Evolutionary conservation across 2,888 invertebrate species (phyloP).

Genomic region (Leptura quadrifasciata): DNA sequence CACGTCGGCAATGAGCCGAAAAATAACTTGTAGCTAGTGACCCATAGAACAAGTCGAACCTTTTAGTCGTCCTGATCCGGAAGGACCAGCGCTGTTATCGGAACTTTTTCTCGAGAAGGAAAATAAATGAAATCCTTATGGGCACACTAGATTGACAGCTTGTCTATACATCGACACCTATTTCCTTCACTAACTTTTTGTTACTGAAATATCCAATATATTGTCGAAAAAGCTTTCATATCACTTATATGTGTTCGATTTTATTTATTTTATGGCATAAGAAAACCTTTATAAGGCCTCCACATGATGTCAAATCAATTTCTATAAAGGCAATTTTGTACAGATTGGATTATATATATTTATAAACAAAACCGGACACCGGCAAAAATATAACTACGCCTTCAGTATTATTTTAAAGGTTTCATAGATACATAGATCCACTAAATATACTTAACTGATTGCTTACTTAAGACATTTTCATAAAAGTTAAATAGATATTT

Average conservation of each 20-base stretch:
- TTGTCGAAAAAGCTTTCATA: slow-evolving; percentile 49
- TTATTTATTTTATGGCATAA: slow-evolving; percentile 49
- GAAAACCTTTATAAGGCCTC: slow-evolving; percentile 43
- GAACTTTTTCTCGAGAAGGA: slow-evolving; percentile 61
- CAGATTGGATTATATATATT: slow-evolving; percentile 21
- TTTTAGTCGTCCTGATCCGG: slow-evolving; percentile 57
- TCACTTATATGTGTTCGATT: slow-evolving; percentile 49
- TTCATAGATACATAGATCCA: too few species aligned
- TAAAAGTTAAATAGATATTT: too few species aligned
- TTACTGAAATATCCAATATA: slow-evolving; percentile 53
- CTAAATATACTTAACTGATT: too few species aligned
- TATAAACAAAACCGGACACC: slow-evolving; percentile 3
- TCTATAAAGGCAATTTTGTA: slow-evolving; percentile 24
- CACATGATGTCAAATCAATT: slow-evolving; percentile 44
- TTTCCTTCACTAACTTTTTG: slow-evolving; percentile 52
- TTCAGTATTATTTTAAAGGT: too few species aligned
- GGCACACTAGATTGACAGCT: slow-evolving; percentile 65
- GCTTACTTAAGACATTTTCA: too few species aligned
- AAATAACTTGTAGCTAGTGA: slow-evolving; percentile 63
- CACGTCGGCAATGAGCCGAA: slow-evolving; percentile 58
- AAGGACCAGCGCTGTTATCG: slow-evolving; percentile 65
- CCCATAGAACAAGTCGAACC: slow-evolving; percentile 58
- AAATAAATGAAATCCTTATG: slow-evolving; percentile 67
- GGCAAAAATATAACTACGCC: neutral
- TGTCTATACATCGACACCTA: slow-evolving; percentile 59